These are phyloP conservation scores for Bovichtus diacanthus DNA, from an alignment of 2,797 vertebrate species.

Conservation along the genomic window DNA sequence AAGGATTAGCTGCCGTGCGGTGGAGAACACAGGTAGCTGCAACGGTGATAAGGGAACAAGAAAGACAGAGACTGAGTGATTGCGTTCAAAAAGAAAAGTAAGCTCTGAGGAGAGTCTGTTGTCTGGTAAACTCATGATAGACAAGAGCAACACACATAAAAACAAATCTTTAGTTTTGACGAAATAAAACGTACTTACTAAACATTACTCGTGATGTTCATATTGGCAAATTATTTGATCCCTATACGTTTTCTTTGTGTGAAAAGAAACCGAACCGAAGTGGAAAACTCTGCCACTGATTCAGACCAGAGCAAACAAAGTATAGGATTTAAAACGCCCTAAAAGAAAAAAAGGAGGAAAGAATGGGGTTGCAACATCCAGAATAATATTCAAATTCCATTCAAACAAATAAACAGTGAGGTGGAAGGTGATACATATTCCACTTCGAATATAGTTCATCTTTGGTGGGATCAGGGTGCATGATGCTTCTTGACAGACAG, in stretches of 20 bases:
- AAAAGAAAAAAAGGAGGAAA: neutral
- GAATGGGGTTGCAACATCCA: neutral
- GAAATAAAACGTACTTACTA: too few relatives aligned
- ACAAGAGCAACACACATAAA: too few relatives aligned
- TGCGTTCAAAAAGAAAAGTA: too few relatives aligned
- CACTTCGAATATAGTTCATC: neutral
- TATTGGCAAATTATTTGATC: too few relatives aligned
- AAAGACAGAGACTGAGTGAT: too few relatives aligned
- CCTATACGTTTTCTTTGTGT: neutral
- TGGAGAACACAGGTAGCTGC: too few relatives aligned
- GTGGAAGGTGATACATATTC: neutral
- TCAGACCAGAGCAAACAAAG: neutral
- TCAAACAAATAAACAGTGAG: neutral
- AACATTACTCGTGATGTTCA: too few relatives aligned
- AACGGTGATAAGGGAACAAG: too few relatives aligned
- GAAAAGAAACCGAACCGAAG: neutral
- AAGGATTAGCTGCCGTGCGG: too few relatives aligned
- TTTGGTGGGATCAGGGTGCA: neutral
- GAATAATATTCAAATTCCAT: neutral
- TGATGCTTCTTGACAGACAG: slow-evolving; percentile 44
- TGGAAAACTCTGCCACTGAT: neutral
- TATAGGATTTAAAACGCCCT: neutral
- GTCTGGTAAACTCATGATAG: too few relatives aligned
- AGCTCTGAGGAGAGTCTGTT: too few relatives aligned
- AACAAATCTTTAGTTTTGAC: too few relatives aligned